Evolutionary conservation across 2,113 vertebrate species (phyloP).

Genomic region (Passer montanus): DNA sequence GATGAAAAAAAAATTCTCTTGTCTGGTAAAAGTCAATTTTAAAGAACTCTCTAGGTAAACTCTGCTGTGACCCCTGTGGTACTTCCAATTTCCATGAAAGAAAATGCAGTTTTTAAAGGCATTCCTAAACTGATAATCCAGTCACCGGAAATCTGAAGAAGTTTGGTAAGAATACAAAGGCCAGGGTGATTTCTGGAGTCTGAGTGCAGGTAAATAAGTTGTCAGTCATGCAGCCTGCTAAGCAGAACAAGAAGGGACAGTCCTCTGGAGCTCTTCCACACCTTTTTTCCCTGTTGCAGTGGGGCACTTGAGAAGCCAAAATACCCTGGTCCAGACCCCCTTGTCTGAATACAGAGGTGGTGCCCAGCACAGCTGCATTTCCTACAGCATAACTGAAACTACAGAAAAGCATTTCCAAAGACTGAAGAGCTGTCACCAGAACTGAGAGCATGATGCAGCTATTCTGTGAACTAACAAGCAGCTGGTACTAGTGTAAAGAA

Average conservation of each 20-base stretch:
- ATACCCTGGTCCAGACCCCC: not conserved
- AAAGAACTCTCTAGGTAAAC: not conserved
- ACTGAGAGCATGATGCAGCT: not conserved
- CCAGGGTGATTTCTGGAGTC: not conserved
- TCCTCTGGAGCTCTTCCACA: not conserved
- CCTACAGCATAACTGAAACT: not conserved
- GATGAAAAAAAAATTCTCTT: not conserved
- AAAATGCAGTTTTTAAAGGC: not conserved
- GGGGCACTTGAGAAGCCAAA: not conserved
- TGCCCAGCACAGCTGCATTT: not conserved
- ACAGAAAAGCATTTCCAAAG: not conserved
- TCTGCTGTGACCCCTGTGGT: not conserved
- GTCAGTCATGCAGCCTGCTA: rapidly evolving
- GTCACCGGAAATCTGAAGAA: not conserved
- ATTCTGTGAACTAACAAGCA: not conserved
- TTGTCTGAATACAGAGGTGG: not conserved
- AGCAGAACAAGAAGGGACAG: not conserved
- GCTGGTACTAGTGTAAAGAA: not conserved
- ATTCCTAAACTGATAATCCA: not conserved
- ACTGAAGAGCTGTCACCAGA: not conserved
- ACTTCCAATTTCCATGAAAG: not conserved
- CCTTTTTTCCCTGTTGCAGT: not conserved
- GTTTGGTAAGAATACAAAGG: not conserved
- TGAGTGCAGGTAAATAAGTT: not conserved
- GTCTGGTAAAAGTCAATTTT: not conserved